Evolutionary conservation across 2,888 invertebrate genomes (phyloP), one percentile per base, ranked within the genome.

Genomic region (Drosophila ustulata): DNA sequence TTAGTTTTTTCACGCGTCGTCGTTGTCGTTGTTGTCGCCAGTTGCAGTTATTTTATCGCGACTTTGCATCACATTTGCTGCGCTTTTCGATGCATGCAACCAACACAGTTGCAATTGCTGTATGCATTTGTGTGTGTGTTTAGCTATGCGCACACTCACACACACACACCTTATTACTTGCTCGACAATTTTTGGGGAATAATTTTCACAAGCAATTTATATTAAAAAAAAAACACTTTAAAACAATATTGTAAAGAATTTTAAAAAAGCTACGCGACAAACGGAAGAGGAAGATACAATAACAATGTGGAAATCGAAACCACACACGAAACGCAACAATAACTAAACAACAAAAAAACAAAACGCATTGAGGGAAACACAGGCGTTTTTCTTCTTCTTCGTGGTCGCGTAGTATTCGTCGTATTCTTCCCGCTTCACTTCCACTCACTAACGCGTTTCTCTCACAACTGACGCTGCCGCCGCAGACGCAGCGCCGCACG

Each of bases 51-150:
- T 62, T 67, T 79, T 80, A 82, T 77, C 81, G 66, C 57, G 53
- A 57, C 56, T 74, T 73, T 57, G 73, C 75, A 83, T 75, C 79
- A 73, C 77, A 80, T 71, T 80, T 71, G 68, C 66, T 80, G 67
- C 73, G 67, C 73, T 61, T 64, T 76, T 63, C 59, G 73, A 30
- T 66, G 71, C 75, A 67, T 68, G 57, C 66, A 66, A 41, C 39
- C 39, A 65, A 49, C 45, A 55, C 57, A 50, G 43, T 28, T 6
- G 57, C 56, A 34, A 37, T 37, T 52, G 46, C 28, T 61, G 71
- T 51, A 39, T 41, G 18, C 37, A 28, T 7, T 13, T 52, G 13
- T 51, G 46, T 30, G 13, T 30, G 28, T 39, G 37, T 66, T 7
- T 32, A 32, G 30, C 7, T 45, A 52, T 51, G 41, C 34, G 50